Base-by-base conservation (phyloP, 1,140 invertebrate species). In the Pteromalus puparum region DNA sequence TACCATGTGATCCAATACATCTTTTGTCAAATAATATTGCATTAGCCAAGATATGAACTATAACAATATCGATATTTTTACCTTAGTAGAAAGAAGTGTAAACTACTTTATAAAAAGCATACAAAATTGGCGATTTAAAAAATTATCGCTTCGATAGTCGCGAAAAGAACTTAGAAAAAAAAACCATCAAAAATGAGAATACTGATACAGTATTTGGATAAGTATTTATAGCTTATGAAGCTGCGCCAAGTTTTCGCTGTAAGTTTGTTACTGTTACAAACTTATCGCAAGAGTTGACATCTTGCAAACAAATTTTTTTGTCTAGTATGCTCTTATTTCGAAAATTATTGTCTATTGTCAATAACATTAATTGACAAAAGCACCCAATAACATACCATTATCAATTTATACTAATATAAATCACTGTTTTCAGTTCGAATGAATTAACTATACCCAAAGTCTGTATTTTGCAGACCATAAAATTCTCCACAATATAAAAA, bases 181-280 rank as follows among this genome's bases (percentile, higher is more conserved):
- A 82, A 81, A 34, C 18, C 48, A 78, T 82, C 48, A 87, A 87
- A 89, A 88, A 81, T 87, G 88, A 86, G 87, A 91, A 91, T 91
- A 91, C 91, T 91, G 91, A 91, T 89, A 86, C 86, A 87, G 83
- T 89, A 87, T 88, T 87, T 87, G 85, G 83, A 87, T 85, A 85
- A 86, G 86, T 78, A 26, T 83, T 70, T 85, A 87, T 83, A 87
- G 82, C 83, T 34, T 89, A 87, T 89, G 87, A 91, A 90, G 88
- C 86, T 90, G 88, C 87, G 88, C 87, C 87, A 90, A 87, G 84
- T 86, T 38, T 82, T 79, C 7, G 73, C n/a, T 21, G 42, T 73
- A 79, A 68, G 72, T 84, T 70, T 34, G n/a, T 73, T 84, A 72
- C 34, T 83, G 42, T 83, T 5, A 83, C 74, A 83, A 77, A 83